Evolutionary conservation across 2,888 invertebrate species (phyloP).

Genomic region (Clanis bilineata): DNA sequence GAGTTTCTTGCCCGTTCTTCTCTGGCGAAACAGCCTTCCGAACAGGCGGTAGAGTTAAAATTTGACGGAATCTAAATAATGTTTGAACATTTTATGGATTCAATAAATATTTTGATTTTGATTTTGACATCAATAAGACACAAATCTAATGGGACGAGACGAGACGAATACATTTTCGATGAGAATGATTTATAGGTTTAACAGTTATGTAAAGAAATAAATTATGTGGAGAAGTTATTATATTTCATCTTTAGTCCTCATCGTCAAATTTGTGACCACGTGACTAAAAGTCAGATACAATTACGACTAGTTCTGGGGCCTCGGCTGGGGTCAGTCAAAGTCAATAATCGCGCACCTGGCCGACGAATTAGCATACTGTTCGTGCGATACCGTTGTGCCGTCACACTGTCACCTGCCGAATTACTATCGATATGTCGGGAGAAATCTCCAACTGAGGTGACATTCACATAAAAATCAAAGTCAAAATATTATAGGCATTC

Average conservation of each 20-base stretch:
- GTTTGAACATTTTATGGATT: no score
- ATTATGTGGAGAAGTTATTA: background rate
- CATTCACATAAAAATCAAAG: background rate
- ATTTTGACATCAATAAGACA: no score
- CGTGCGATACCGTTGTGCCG: constrained; percentile 28
- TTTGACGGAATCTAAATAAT: no score
- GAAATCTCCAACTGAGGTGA: constrained; percentile 13
- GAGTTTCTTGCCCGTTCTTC: no score
- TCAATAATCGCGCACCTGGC: constrained; percentile 41
- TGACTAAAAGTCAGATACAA: constrained; percentile 15
- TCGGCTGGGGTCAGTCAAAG: constrained; percentile 39
- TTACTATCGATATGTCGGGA: constrained; percentile 11
- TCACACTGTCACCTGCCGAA: constrained; percentile 11
- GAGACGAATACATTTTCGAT: no score
- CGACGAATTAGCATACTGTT: constrained; percentile 38
- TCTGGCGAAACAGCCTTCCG: no score
- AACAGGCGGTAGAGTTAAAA: no score
- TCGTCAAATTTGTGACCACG: constrained; percentile 1
- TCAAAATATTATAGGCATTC: background rate
- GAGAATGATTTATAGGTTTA: background rate
- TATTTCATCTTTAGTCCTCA: background rate
- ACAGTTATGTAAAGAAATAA: background rate
- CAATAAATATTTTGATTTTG: no score
- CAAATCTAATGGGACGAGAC: no score
- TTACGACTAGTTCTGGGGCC: constrained; percentile 35